Evolutionary conservation across 2,113 vertebrate genomes (phyloP).

Genomic region (Scomber scombrus): DNA sequence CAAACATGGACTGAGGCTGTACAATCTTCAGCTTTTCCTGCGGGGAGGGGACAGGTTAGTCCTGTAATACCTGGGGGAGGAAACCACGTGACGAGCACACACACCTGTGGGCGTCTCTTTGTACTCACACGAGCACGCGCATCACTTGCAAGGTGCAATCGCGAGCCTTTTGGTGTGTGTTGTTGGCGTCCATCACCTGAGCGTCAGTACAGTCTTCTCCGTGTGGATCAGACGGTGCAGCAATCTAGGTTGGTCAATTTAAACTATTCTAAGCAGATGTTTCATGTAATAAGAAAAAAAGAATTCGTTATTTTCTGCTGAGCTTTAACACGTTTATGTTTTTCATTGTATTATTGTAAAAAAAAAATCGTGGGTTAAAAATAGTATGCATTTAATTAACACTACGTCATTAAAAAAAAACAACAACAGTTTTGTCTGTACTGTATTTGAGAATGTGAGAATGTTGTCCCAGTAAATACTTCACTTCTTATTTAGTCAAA

Average conservation of each 20-base stretch:
- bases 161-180: neutral
- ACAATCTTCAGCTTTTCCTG: too few species aligned
- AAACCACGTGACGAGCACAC: conserved; percentile 40
- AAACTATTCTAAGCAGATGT: neutral
- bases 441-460: too few species aligned
- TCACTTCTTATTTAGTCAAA: neutral
- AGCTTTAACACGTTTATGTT: neutral
- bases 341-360: neutral
- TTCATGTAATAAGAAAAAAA: neutral
- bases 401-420: neutral
- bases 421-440: neutral
- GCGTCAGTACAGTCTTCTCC: neutral
- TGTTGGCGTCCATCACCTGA: neutral
- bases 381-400: neutral
- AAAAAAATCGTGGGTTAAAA: neutral
- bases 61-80: conserved; percentile 25
- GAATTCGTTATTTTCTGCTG: fast-evolving
- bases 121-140: neutral
- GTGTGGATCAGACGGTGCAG: neutral
- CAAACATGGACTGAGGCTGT: too few species aligned
- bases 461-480: neutral
- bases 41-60: conserved; percentile 40
- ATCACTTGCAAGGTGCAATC: neutral
- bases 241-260: conserved; percentile 23
- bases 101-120: conserved; percentile 34